These are phyloP conservation scores for Doryteuthis pealeii DNA, from an alignment of 1,140 invertebrate species.

Conservation along the genomic window DNA sequence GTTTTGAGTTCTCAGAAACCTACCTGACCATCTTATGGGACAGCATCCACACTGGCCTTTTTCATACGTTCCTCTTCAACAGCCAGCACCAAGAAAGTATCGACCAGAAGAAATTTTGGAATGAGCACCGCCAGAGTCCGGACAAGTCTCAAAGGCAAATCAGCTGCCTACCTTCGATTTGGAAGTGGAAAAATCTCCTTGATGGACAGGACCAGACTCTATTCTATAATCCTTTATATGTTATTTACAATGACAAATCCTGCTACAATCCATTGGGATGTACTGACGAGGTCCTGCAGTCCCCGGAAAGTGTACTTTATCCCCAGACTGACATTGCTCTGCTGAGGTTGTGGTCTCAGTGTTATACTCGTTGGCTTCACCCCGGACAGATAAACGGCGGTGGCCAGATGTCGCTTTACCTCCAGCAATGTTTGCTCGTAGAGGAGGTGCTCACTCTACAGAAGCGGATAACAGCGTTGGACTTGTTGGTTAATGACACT, in stretches of 20 bases:
- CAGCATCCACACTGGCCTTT: constrained; percentile 79
- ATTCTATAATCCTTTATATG: constrained; percentile 57
- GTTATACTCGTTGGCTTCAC: constrained; percentile 85
- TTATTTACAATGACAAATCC: constrained; percentile 25
- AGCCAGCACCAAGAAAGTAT: constrained; percentile 53
- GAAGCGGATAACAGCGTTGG: constrained; percentile 40
- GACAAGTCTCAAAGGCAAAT: constrained; percentile 33
- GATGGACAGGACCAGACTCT: constrained; percentile 41
- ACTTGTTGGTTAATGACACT: background rate
- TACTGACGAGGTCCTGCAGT: constrained; percentile 18
- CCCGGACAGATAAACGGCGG: constrained; percentile 79
- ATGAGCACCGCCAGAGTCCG: constrained; percentile 53
- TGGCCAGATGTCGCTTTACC: constrained; percentile 71
- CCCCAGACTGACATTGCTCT: constrained; percentile 37
- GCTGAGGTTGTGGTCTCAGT: constrained; percentile 81
- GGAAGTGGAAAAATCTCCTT: constrained; percentile 55
- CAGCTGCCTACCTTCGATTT: constrained; percentile 44
- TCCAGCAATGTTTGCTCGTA: constrained; percentile 57
- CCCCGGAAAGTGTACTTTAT: constrained; percentile 30
- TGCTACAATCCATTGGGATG: constrained; percentile 13
- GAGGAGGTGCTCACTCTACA: constrained; percentile 55
- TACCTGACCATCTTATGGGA: constrained; percentile 92
- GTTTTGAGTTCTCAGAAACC: constrained; percentile 90
- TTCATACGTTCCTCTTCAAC: constrained; percentile 91
- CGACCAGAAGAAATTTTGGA: constrained; percentile 33